A percentile compares a stretch with the other conserved stretches of the same genome.
phyloP scores from a whole-genome alignment of 2,888 invertebrate genomes.

The Ornithoptera alexandrae region DNA sequence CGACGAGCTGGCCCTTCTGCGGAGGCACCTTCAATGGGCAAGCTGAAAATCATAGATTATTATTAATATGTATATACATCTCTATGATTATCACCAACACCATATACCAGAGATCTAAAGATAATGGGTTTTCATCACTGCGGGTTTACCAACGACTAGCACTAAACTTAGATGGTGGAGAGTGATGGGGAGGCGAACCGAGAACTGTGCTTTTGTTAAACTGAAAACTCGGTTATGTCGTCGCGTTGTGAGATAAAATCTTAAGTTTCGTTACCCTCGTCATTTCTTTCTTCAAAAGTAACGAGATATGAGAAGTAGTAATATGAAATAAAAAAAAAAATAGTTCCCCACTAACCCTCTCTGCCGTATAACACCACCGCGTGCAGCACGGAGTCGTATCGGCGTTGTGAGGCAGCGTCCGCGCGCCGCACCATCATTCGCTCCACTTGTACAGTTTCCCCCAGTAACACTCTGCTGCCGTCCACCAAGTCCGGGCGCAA shows the following conservation, averaged over 20 bases:
- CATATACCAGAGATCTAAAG: too few species aligned
- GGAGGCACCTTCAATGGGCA: constrained; percentile 50
- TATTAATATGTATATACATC: not conserved
- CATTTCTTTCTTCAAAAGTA: too few species aligned
- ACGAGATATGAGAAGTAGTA: too few species aligned
- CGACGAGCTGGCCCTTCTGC: constrained; percentile 47
- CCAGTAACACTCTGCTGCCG: constrained; percentile 44
- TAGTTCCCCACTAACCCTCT: constrained; percentile 37
- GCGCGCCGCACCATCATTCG: constrained; percentile 45
- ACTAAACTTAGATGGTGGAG: too few species aligned
- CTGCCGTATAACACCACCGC: constrained; percentile 45
- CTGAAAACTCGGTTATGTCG: too few species aligned
- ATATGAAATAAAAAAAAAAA: too few species aligned
- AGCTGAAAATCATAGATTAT: constrained; percentile 42
- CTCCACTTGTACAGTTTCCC: constrained; percentile 43
- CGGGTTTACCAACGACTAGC: too few species aligned
- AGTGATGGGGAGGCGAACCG: too few species aligned
- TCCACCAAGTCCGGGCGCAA: constrained; percentile 44
- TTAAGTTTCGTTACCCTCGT: too few species aligned
- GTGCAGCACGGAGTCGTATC: constrained; percentile 47
- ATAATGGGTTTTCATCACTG: too few species aligned
- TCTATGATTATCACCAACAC: not conserved
- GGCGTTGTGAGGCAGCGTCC: constrained; percentile 32
- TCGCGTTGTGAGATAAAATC: too few species aligned
- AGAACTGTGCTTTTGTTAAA: too few species aligned